These are phyloP conservation scores for Hylaea fasciaria DNA, from an alignment of 2,888 invertebrate genomes.

Conservation along the genomic window DNA sequence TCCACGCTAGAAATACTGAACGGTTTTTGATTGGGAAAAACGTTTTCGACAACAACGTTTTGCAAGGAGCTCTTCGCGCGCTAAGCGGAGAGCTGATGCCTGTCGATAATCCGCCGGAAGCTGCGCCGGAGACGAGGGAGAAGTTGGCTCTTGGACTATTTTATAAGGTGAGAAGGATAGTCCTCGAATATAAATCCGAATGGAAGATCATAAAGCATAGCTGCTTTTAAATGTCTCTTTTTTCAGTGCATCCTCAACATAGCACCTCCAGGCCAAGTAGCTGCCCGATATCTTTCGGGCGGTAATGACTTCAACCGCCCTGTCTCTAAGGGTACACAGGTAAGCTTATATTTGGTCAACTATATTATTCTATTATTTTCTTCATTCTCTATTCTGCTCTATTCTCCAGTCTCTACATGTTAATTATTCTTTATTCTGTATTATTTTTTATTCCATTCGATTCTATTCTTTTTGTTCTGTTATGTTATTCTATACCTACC, in stretches of 20 bases:
- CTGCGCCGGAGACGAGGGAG: conserved; percentile 87
- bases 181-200: not conserved
- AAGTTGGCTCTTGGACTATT: conserved; percentile 89
- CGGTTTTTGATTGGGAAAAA: conserved; percentile 75
- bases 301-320: conserved; percentile 81
- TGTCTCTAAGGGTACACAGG: conserved; percentile 85
- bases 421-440: too few species aligned
- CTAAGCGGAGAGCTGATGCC: conserved; percentile 87
- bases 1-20: conserved; percentile 86
- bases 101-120: conserved; percentile 86
- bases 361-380: not conserved
- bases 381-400: too few species aligned
- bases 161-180: conserved; percentile 87
- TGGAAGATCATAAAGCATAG: too few species aligned
- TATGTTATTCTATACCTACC: too few species aligned
- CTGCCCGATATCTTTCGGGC: conserved; percentile 77
- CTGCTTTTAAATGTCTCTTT: not conserved
- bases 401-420: too few species aligned
- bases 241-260: conserved; percentile 84
- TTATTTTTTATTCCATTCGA: too few species aligned
- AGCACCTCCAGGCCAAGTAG: conserved; percentile 70
- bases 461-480: too few species aligned
- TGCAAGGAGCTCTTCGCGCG: conserved; percentile 80
- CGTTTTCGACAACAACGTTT: conserved; percentile 63
- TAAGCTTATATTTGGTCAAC: conserved; percentile 3